Conservation (phyloP, 2,797 vertebrate species). For the Myotis planiceps region DNA sequence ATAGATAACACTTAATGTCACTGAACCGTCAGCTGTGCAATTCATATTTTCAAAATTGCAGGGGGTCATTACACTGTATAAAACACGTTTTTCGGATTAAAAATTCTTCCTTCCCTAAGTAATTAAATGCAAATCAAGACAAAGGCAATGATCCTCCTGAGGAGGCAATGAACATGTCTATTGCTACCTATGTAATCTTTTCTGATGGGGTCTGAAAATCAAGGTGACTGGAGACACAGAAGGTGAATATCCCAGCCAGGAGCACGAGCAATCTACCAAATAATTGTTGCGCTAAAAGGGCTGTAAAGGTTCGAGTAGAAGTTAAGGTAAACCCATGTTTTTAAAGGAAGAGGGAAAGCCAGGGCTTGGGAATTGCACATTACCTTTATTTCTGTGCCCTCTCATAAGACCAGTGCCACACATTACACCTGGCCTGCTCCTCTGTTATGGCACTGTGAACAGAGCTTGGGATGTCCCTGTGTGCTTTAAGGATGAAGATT, state of each 20-base stretch:
- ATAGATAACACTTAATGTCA: background rate
- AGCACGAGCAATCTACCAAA: background rate
- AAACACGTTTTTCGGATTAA: background rate
- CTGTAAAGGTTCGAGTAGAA: background rate
- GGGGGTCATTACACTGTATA: background rate
- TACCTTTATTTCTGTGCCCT: background rate
- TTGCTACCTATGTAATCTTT: constrained; percentile 1
- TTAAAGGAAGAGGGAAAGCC: background rate
- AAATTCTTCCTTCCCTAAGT: background rate
- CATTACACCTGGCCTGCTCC: background rate
- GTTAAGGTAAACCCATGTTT: background rate
- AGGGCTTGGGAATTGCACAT: background rate
- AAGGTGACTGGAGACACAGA: background rate
- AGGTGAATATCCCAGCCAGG: background rate
- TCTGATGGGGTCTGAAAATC: background rate
- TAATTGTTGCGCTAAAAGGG: background rate
- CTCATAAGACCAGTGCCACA: background rate
- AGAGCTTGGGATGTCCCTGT: background rate
- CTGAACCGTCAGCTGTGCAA: background rate
- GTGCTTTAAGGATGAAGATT: background rate
- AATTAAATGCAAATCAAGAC: constrained; percentile 16
- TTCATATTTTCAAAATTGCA: constrained; percentile 20
- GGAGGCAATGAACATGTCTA: background rate
- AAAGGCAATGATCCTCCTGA: background rate
- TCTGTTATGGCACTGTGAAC: background rate